Evolutionary conservation across 2,888 invertebrate species (phyloP).

Genomic region (Stenodera caucasica): DNA sequence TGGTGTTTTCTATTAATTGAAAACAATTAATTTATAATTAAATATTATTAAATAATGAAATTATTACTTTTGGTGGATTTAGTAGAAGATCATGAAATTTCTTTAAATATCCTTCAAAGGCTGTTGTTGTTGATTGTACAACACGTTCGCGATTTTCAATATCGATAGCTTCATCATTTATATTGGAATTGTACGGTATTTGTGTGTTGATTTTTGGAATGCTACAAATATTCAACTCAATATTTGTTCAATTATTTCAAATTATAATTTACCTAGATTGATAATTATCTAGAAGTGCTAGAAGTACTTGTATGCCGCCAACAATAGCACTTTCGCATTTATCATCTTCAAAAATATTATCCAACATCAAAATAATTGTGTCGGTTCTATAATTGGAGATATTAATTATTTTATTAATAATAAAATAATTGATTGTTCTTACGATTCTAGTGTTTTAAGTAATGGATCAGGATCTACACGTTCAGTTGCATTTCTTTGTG

Average conservation of each 20-base stretch:
- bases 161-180: constrained; percentile 56
- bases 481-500: constrained; percentile 61
- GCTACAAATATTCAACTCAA: constrained; percentile 33
- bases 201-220: constrained; percentile 44
- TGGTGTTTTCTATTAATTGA: constrained; percentile 60
- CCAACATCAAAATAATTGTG: constrained; percentile 69
- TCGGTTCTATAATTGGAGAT: constrained; percentile 53
- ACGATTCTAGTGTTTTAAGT: constrained; percentile 74
- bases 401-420: background rate
- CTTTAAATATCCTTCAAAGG: constrained; percentile 68
- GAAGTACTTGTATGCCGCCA: constrained; percentile 78
- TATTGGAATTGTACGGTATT: constrained; percentile 48
- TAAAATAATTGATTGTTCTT: constrained; percentile 46
- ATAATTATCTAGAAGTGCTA: constrained; percentile 67
- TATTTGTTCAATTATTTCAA: background rate
- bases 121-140: constrained; percentile 64
- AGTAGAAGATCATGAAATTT: constrained; percentile 69
- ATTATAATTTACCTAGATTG: constrained; percentile 53
- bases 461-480: constrained; percentile 71
- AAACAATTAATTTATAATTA: background rate
- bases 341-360: constrained; percentile 71
- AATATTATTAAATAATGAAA: background rate
- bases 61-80: constrained; percentile 70
- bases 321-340: constrained; percentile 72
- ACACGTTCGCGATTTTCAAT: constrained; percentile 63